Percentiles rank a stretch among this genome's conserved stretches.
These are phyloP conservation scores for Catharus minimus DNA, from an alignment of 2,113 vertebrate genomes.

Conservation along the genomic window DNA sequence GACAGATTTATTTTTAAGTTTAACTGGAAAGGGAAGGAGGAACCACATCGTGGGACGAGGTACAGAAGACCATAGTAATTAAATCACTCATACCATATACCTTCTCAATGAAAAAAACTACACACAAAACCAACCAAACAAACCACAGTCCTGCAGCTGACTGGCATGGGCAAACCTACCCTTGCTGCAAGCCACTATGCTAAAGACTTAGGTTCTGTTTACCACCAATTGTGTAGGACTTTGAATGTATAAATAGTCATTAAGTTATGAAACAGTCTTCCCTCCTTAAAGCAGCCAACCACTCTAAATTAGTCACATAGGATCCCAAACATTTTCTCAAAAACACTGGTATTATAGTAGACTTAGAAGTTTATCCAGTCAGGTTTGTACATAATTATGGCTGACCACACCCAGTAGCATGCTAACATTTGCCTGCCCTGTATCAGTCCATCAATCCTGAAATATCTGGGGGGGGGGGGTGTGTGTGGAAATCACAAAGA, in stretches of 20 bases:
- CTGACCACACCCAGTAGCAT: background rate
- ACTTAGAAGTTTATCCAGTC: background rate
- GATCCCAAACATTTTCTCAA: conserved; percentile 5
- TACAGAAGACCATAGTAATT: background rate
- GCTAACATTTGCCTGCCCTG: background rate
- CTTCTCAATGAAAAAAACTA: background rate
- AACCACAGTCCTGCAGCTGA: conserved; percentile 2
- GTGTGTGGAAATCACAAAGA: background rate
- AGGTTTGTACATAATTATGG: background rate
- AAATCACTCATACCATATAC: background rate
- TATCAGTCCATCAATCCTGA: background rate
- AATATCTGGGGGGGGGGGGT: background rate
- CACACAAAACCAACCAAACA: background rate
- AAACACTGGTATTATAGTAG: background rate
- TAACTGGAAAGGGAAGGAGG: background rate
- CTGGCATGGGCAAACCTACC: background rate
- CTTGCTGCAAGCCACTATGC: background rate
- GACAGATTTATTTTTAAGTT: background rate
- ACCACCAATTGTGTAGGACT: conserved; percentile 10
- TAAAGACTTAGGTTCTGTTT: background rate
- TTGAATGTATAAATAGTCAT: conserved; percentile 24
- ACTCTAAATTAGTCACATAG: background rate
- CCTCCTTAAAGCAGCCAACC: conserved; percentile 1
- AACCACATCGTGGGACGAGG: fast-evolving
- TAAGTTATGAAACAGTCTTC: conserved; percentile 24